Evolutionary conservation across 2,888 invertebrate genomes (phyloP), one percentile per base, ranked within the genome.

Genomic region (Euzophera pinguis): DNA sequence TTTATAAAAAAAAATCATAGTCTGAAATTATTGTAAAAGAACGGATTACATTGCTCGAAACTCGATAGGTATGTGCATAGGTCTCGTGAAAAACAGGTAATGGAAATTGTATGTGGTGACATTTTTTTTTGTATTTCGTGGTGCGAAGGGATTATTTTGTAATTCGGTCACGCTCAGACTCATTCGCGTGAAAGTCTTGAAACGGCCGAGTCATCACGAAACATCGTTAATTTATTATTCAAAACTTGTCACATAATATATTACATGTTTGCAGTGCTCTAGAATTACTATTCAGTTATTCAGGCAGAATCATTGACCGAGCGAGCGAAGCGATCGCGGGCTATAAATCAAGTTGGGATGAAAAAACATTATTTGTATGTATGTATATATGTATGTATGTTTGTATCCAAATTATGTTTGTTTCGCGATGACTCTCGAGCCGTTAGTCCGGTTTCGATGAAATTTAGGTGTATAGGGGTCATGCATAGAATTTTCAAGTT

Each of bases 181-280:
- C 53, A 48, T 53, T 53, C 53, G 39, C 37, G 3, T 22, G 22
- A 22, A 22, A 22, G 22, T 22, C 22, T 32, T 22, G 47, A 37
- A 53, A 53, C 48, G 48, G 48, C 22, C 53, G 37, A 48, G 48
- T 53, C 53, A 53, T 49, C 35, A 39, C 32, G 53, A 42, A 37
- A 53, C 41, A 53, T 43, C 43, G 53, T 43, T 42, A 38, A 12
- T 39, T 50, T 50, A 39, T 50, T 50, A 50, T 50, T 50, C 49
- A 50, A 50, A 49, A 50, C 39, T 50, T 50, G 49, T 39, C 49
- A 50, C 39, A 10, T 38, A 48, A 34, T 6, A 29, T 3, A 22
- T 22, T 3, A 22, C 5, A 22, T 22, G 22, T 22, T 22, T 22
- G 2, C 5, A 22, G 22, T 22, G 22, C 22, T 22, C 22, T 22